These are phyloP conservation scores for Brachypteracias leptosomus DNA, from an alignment of 2,113 vertebrate species.

Conservation along the genomic window DNA sequence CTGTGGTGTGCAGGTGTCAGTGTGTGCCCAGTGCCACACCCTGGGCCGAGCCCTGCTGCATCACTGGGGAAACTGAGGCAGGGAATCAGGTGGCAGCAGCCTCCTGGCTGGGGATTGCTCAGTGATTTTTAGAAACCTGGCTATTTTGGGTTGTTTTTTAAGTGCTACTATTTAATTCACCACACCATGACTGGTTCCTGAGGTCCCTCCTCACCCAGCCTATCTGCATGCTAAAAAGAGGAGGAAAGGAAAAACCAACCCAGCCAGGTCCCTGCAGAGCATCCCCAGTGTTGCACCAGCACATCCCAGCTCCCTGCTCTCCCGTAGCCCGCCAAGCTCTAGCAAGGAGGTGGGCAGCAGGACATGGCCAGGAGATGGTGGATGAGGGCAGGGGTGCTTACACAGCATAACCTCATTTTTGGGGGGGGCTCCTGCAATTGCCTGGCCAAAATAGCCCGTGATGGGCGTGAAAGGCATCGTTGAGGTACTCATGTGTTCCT, in stretches of 20 bases:
- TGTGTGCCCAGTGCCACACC: rapidly evolving
- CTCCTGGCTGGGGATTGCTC: neutral
- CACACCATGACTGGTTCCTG: neutral
- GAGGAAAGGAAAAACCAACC: neutral
- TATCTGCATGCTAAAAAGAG: neutral
- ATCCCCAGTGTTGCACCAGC: rapidly evolving
- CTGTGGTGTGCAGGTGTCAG: too few species aligned
- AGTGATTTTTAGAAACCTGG: neutral
- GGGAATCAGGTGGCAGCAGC: neutral
- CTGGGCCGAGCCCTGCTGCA: neutral
- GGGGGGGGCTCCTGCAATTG: neutral
- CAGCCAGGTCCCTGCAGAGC: neutral
- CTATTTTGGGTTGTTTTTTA: neutral
- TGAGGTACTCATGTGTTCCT: neutral
- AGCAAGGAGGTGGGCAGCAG: neutral
- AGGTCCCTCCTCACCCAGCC: neutral
- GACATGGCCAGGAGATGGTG: neutral
- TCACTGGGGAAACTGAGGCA: neutral
- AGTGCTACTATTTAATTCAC: neutral
- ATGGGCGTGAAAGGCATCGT: neutral
- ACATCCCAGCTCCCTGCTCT: neutral
- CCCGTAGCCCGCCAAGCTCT: neutral
- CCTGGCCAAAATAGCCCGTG: neutral
- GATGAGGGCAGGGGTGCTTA: neutral
- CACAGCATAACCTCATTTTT: neutral